Evolutionary conservation across 2,888 invertebrate species (phyloP).

Genomic region (Brachycybe producta): DNA sequence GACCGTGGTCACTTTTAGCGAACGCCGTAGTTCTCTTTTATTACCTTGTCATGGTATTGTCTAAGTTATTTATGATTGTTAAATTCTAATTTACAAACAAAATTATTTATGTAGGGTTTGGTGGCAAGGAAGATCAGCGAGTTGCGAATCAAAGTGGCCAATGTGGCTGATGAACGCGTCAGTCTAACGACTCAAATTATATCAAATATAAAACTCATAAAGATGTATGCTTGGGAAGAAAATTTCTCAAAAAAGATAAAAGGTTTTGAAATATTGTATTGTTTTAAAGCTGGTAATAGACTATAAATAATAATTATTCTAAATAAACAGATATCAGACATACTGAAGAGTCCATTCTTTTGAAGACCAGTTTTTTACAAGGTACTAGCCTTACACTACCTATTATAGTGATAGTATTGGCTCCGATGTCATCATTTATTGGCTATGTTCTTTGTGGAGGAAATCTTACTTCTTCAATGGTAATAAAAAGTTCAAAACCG

Average conservation of each 20-base stretch:
- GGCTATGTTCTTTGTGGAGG: constrained; percentile 43
- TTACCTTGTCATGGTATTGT: constrained; percentile 39
- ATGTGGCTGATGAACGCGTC: constrained; percentile 31
- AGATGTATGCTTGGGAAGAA: constrained; percentile 45
- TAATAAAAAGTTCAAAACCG: constrained; percentile 31
- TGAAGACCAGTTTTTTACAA: constrained; percentile 44
- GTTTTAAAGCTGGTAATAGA: too few relatives aligned
- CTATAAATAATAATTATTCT: too few relatives aligned
- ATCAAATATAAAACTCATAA: constrained; percentile 41
- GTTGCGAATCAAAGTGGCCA: constrained; percentile 28
- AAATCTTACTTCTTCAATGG: constrained; percentile 47
- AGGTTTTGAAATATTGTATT: too few relatives aligned
- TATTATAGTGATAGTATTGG: constrained; percentile 47
- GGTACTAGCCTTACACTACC: constrained; percentile 46
- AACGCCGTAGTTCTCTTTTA: constrained; percentile 34
- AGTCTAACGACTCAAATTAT: constrained; percentile 41
- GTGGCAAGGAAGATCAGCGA: constrained; percentile 29
- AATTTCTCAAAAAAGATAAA: constrained; percentile 37
- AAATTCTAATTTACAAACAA: too few relatives aligned
- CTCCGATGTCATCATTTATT: constrained; percentile 46
- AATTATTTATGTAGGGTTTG: too few relatives aligned
- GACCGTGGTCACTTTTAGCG: constrained; percentile 37
- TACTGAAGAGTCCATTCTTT: constrained; percentile 40
- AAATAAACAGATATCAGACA: constrained; percentile 42
- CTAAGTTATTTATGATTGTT: too few relatives aligned